These are phyloP conservation scores for Clanis bilineata DNA, from an alignment of 2,888 invertebrate genomes.

Conservation along the genomic window DNA sequence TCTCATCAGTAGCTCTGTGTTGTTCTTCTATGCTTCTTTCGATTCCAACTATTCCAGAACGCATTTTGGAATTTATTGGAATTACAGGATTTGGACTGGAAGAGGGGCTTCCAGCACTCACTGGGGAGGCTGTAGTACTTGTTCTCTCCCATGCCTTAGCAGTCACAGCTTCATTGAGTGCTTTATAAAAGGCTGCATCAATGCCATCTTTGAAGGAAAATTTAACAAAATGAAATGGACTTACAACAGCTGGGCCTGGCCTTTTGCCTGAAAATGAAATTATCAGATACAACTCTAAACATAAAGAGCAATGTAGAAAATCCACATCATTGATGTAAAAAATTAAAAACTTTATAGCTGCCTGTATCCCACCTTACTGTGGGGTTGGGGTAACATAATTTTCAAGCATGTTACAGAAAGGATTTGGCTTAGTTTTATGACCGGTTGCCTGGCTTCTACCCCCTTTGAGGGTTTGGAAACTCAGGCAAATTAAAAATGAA, in stretches of 20 bases:
- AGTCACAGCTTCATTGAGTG: slow-evolving; percentile 84
- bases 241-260: slow-evolving; percentile 88
- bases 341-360: too few species aligned
- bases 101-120: slow-evolving; percentile 39
- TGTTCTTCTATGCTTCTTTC: slow-evolving; percentile 95
- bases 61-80: slow-evolving; percentile 84
- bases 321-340: too few species aligned
- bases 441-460: too few species aligned
- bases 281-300: background rate
- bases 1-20: slow-evolving; percentile 94
- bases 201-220: slow-evolving; percentile 94
- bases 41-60: slow-evolving; percentile 97
- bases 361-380: too few species aligned
- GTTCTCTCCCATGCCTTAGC: slow-evolving; percentile 85
- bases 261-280: slow-evolving; percentile 77
- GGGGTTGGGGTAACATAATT: too few species aligned
- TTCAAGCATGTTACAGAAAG: too few species aligned
- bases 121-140: slow-evolving; percentile 43
- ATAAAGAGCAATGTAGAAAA: background rate
- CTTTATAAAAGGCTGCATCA: slow-evolving; percentile 83
- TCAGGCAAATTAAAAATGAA: too few species aligned
- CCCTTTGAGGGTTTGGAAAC: too few species aligned
- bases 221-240: slow-evolving; percentile 88
- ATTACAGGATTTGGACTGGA: slow-evolving; percentile 44
- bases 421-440: too few species aligned